A percentile compares a stretch with the other conserved stretches of the same genome.
Conservation (phyloP, 2,888 invertebrate genomes). For the Andrena bicolor region DNA sequence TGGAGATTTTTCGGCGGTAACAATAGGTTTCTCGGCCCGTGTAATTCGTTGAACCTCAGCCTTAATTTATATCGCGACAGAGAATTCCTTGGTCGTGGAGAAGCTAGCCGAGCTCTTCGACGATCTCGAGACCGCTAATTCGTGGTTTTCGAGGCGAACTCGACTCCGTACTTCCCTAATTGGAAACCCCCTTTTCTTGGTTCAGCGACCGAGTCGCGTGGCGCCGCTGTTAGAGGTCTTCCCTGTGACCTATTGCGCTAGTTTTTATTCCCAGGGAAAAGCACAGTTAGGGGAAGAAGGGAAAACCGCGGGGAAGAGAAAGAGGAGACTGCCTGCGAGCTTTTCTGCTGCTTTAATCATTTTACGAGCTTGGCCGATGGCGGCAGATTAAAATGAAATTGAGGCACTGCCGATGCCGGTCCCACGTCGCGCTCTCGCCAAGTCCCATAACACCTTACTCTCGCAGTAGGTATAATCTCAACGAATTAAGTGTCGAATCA, state of each 20-base stretch:
- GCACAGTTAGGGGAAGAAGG: neutral
- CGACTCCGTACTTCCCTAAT: constrained; percentile 74
- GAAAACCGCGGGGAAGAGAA: neutral
- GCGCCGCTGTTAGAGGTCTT: constrained; percentile 60
- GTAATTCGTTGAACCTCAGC: constrained; percentile 14
- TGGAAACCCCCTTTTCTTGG: constrained; percentile 70
- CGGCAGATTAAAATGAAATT: constrained; percentile 11
- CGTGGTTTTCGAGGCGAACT: constrained; percentile 74
- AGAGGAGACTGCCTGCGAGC: neutral
- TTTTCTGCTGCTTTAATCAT: constrained; percentile 39
- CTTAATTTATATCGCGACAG: constrained; percentile 40
- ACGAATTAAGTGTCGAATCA: constrained; percentile 44
- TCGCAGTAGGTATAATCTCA: constrained; percentile 11
- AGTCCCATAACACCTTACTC: constrained; percentile 11
- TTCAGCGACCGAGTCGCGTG: constrained; percentile 48
- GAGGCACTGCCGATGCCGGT: neutral
- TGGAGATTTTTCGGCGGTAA: neutral
- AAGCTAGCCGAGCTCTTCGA: constrained; percentile 33
- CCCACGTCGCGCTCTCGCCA: neutral
- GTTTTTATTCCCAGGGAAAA: constrained; percentile 45
- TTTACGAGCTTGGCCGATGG: constrained; percentile 37
- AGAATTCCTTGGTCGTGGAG: constrained; percentile 14
- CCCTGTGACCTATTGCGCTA: constrained; percentile 65
- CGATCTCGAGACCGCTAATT: constrained; percentile 59
- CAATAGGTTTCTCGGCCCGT: neutral